Evolutionary conservation across 2,113 vertebrate species (phyloP), one percentile per base, ranked within the genome.

Genomic region (Tupaia chinensis): DNA sequence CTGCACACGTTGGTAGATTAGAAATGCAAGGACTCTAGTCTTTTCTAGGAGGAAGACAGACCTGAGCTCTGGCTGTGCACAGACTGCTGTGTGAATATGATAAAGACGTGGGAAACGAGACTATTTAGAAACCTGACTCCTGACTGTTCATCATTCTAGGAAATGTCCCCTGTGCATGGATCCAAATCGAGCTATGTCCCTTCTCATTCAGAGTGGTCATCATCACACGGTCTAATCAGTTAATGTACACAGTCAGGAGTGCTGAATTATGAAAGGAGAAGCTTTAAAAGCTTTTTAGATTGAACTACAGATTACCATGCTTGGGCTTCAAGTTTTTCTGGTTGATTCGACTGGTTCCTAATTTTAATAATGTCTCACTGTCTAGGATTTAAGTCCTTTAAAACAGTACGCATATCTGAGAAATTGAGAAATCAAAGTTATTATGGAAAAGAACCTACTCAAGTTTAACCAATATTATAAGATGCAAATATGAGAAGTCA

Each of bases 311-410:
- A 25, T 98, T 94, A 95, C 76, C 65, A 90, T 96, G 73, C 94
- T 27, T 58, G 22, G 89, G 83, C 87, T 83, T 96, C 76, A 79
- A 91, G 96, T 97, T 97, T 96, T 97, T 20, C 86, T 8, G 81
- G 94, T 98, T 97, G 87, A 95, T 97, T 97, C 98, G 97, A 95
- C 96, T 93, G 95, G 70, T 87, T 96, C 5, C 95, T 98, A 94
- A 70, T 97, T 98, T 96, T 95, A 97, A 87, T 96, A 69, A 68
- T 97, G 97, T 97, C 95, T 98, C 65, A 89, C 69, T 87, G 92
- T 97, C 87, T 92, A 34, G 61, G 69, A 95, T 89, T 94, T 96
- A 97, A 97, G 15, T 19, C 44, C 58, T 90, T 87, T 63, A 94
- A 93, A 97, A 76, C 92, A 89, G 68, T 72, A 22, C 84, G 77